Conservation (phyloP, 2,113 vertebrate species). For the Catharus fuscescens region DNA sequence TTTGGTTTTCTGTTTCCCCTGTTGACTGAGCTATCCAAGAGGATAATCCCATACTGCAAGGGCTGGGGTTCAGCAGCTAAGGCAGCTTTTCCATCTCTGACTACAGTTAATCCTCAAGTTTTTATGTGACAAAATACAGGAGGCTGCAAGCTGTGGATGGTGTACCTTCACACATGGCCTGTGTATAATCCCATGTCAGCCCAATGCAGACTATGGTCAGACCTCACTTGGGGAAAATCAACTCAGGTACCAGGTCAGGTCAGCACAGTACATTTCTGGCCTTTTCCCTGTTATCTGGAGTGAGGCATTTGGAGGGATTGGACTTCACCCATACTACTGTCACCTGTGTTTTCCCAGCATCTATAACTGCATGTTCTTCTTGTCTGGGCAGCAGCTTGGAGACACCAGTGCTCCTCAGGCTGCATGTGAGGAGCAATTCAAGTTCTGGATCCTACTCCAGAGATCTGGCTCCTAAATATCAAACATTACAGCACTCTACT, state of each 20-base stretch:
- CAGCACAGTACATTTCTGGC: neutral
- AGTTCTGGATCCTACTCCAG: neutral
- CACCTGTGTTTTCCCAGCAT: neutral
- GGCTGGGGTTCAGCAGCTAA: neutral
- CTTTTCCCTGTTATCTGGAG: neutral
- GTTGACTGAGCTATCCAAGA: neutral
- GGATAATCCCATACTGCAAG: neutral
- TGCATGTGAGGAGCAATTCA: neutral
- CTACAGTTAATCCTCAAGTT: neutral
- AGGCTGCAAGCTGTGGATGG: neutral
- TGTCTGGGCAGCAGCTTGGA: neutral
- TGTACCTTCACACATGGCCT: neutral
- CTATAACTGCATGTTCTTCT: neutral
- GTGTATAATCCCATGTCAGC: neutral
- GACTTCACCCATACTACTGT: neutral
- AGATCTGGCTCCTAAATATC: neutral
- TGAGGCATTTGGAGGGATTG: neutral
- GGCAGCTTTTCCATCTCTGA: neutral
- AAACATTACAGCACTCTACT: neutral
- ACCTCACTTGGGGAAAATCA: neutral
- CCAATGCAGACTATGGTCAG: neutral
- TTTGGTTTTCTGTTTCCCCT: slow-evolving; percentile 37
- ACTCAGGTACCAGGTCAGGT: neutral
- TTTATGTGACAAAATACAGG: neutral
- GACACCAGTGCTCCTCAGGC: neutral